Base-by-base conservation (phyloP, 2,797 vertebrate species). In the Limosa lapponica region DNA sequence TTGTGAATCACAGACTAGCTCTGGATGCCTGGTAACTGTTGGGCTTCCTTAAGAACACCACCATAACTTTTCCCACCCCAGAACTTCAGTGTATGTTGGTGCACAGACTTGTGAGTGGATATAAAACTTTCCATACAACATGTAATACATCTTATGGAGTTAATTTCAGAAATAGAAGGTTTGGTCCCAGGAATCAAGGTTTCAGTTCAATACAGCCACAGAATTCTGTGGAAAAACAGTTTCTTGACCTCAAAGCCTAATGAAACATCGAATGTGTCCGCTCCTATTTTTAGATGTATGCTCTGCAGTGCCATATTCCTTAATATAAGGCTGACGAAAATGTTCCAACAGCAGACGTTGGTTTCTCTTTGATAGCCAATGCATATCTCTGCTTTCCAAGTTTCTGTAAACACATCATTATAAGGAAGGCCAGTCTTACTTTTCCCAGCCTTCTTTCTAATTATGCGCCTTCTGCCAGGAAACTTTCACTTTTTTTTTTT, bases 391-490 rank as follows among this genome's bases (percentile, higher is more conserved):
- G 71, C 91, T 91, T 93, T 97, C 94, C 94, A 96, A 96, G 94
- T 96, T 97, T 97, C 95, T 95, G 91, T 96, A 97, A 97, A 96
- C 96, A 96, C 94, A 94, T 96, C 95, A 95, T 94, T 95, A 97
- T 81, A 78, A 90, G 43, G 71, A 93, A 95, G 72, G 83, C 89
- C 90, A 90, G 85, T 28, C 91, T 67, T 88, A 80, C 57, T 69
- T 94, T 92, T 92, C 96, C 95, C 97, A 97, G 92, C 69, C 79
- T 91, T 93, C 90, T 93, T 95, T 96, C 95, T 97, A 92, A 98
- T 98, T 98, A 98, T 72, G 97, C 64, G 96, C 95, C 97, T 97
- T 96, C 96, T 95, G 94, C 97, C 94, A 97, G 97, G 96, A 97
- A 97, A 97, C 65, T 96, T 95, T 80, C 39, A 14, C 28, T 22